Evolutionary conservation across 2,888 invertebrate species (phyloP).

Genomic region (Drosophila siamana): DNA sequence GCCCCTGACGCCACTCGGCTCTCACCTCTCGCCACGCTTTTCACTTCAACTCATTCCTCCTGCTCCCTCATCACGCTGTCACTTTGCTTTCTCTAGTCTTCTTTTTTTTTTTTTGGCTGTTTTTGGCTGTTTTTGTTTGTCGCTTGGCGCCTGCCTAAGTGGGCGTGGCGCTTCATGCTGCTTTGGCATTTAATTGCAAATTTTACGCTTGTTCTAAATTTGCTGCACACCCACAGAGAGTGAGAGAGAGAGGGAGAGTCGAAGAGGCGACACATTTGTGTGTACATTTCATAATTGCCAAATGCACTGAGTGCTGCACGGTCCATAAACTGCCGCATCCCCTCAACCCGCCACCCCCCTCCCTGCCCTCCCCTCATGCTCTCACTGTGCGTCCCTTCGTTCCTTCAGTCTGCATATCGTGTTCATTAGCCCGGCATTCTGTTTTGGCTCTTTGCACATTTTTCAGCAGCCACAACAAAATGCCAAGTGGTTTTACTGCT

Average conservation of each 20-base stretch:
- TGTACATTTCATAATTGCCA: slow-evolving; percentile 72
- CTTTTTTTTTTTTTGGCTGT: neutral
- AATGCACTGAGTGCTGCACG: slow-evolving; percentile 66
- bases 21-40: neutral
- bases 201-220: slow-evolving; percentile 74
- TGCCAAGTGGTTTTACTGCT: slow-evolving; percentile 47
- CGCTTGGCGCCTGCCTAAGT: slow-evolving; percentile 27
- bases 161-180: slow-evolving; percentile 50
- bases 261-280: slow-evolving; percentile 12
- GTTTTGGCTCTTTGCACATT: slow-evolving; percentile 47
- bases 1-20: too few relatives aligned
- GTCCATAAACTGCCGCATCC: slow-evolving; percentile 45
- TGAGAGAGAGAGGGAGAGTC: slow-evolving; percentile 4
- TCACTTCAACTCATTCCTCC: neutral
- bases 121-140: slow-evolving; percentile 5
- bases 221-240: slow-evolving; percentile 30
- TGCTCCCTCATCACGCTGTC: neutral
- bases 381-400: too few relatives aligned
- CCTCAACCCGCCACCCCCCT: neutral
- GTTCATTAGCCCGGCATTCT: slow-evolving; percentile 70
- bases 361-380: neutral
- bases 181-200: slow-evolving; percentile 76
- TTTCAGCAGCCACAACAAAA: slow-evolving; percentile 54
- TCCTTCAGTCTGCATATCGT: slow-evolving; percentile 24
- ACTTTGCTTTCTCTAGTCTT: neutral